These are phyloP conservation scores for Macquaria ambigua DNA, from an alignment of 2,113 vertebrate species.

Conservation along the genomic window DNA sequence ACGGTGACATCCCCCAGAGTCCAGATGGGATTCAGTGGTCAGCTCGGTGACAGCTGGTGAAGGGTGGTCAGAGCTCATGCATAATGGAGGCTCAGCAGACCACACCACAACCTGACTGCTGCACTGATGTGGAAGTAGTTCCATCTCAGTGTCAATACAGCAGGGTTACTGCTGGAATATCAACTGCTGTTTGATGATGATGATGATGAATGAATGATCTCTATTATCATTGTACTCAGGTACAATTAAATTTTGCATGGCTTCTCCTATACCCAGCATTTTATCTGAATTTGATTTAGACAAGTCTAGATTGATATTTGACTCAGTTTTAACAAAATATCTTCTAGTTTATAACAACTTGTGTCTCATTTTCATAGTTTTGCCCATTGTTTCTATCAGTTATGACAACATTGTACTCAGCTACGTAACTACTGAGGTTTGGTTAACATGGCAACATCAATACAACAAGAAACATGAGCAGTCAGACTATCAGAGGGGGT, in stretches of 20 bases:
- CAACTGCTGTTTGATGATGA: slow-evolving; percentile 43
- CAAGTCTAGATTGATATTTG: background rate
- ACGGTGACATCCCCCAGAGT: slow-evolving; percentile 70
- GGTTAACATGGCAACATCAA: background rate
- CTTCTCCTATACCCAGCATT: background rate
- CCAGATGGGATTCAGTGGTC: slow-evolving; percentile 84
- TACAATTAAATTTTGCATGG: too few species aligned
- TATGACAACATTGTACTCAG: background rate
- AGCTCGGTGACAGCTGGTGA: slow-evolving; percentile 84
- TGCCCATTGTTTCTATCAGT: background rate
- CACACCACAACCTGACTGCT: slow-evolving; percentile 67
- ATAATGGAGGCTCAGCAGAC: slow-evolving; percentile 81
- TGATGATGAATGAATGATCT: too few species aligned
- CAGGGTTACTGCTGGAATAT: slow-evolving; percentile 62
- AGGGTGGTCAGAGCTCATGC: slow-evolving; percentile 82
- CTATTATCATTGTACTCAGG: too few species aligned
- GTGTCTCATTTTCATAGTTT: background rate
- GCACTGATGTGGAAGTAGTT: slow-evolving; percentile 69
- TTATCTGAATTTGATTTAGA: background rate
- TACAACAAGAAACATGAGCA: background rate
- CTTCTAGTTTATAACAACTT: background rate
- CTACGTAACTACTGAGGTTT: background rate
- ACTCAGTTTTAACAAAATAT: background rate
- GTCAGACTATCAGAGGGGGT: background rate
- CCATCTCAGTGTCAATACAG: slow-evolving; percentile 68